phyloP scores from a whole-genome alignment of 2,113 vertebrate species.

The Engraulis encrasicolus region DNA sequence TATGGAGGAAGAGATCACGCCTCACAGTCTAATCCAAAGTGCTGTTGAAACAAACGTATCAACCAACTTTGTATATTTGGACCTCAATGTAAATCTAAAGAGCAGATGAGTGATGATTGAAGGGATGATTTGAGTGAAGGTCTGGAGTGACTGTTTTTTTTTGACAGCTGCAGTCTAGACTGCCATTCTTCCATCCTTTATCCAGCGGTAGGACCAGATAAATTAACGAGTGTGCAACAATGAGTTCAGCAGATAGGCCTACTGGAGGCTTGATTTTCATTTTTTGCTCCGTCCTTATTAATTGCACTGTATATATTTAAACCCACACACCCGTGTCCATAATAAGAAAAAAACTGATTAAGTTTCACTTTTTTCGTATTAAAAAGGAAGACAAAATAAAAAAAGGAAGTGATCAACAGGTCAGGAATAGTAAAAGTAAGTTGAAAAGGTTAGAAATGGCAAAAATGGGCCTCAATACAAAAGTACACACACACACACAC shows the following conservation, averaged over 20 bases:
- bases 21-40: not conserved
- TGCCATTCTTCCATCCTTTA: slow-evolving; percentile 59
- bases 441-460: too few relatives aligned
- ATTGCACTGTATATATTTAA: too few relatives aligned
- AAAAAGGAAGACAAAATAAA: too few relatives aligned
- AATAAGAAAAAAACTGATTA: too few relatives aligned
- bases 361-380: too few relatives aligned
- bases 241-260: slow-evolving; percentile 65
- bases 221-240: slow-evolving; percentile 58
- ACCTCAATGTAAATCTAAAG: not conserved
- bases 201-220: slow-evolving; percentile 59
- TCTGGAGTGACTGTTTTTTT: slow-evolving; percentile 51
- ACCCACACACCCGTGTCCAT: too few relatives aligned
- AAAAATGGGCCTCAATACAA: too few relatives aligned
- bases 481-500: too few relatives aligned
- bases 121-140: slow-evolving; percentile 40
- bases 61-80: not conserved
- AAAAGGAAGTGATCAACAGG: too few relatives aligned
- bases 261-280: slow-evolving; percentile 62
- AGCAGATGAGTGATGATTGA: slow-evolving; percentile 20
- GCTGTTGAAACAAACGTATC: not conserved
- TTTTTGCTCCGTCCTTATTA: slow-evolving; percentile 54
- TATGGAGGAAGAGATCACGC: not conserved
- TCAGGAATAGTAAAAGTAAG: too few relatives aligned
- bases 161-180: slow-evolving; percentile 75